These are phyloP conservation scores for Enteromius argenteus DNA, from an alignment of 2,797 vertebrate species.

Conservation along the genomic window DNA sequence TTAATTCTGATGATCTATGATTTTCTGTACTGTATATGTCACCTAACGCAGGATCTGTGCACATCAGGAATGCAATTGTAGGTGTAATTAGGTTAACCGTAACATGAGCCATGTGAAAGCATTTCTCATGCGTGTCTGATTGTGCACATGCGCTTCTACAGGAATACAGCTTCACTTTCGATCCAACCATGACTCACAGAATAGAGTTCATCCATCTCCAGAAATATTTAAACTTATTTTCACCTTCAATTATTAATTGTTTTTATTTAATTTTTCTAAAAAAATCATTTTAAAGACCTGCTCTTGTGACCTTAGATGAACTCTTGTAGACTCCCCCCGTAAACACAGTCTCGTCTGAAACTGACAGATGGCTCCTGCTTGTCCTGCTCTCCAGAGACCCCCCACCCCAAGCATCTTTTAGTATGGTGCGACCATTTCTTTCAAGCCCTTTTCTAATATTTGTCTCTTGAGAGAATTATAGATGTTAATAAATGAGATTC, in stretches of 20 bases:
- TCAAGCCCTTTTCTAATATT: not conserved
- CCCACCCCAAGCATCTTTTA: not conserved
- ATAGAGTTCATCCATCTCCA: not conserved
- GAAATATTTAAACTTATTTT: not conserved
- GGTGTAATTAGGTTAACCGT: not conserved
- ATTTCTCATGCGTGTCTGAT: not conserved
- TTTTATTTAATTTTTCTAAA: not conserved
- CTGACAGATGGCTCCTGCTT: slow-evolving; percentile 45
- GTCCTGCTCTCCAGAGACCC: slow-evolving; percentile 17
- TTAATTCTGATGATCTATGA: not conserved
- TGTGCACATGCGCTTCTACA: not conserved
- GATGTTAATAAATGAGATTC: not conserved
- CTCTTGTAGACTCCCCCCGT: not conserved
- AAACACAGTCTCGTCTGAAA: not conserved
- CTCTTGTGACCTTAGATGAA: slow-evolving; percentile 30
- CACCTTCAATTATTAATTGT: not conserved
- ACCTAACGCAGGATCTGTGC: slow-evolving; percentile 2
- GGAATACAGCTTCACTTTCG: slow-evolving; percentile 22
- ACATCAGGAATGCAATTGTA: not conserved
- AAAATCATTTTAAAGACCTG: not conserved
- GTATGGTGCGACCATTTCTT: not conserved
- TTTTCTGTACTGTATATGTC: not conserved
- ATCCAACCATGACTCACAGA: not conserved
- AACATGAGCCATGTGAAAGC: slow-evolving; percentile 16
- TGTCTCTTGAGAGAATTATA: not conserved